phyloP scores from a whole-genome alignment of 2,797 vertebrate genomes.

The Crax fasciolata region DNA sequence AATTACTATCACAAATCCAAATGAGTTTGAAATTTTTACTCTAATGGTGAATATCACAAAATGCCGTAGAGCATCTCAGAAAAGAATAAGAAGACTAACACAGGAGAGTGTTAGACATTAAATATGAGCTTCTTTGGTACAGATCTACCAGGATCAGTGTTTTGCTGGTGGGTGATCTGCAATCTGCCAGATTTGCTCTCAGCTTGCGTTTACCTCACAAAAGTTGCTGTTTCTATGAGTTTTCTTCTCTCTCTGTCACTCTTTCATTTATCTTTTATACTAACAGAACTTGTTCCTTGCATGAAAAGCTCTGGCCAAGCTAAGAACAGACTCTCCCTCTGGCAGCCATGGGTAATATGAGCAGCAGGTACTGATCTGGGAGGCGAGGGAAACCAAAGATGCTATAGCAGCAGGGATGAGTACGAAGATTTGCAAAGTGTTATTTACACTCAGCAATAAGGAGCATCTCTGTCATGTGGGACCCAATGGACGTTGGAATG shows the following conservation, averaged over 20 bases:
- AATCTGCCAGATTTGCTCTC: rapidly evolving
- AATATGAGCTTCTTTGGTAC: rapidly evolving
- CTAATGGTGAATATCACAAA: neutral
- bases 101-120: neutral
- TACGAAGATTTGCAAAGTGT: neutral
- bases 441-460: neutral
- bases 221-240: rapidly evolving
- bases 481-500: neutral
- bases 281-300: neutral
- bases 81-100: neutral
- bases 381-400: constrained; percentile 37
- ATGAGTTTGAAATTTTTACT: neutral
- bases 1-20: neutral
- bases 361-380: neutral
- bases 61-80: neutral
- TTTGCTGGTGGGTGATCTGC: neutral
- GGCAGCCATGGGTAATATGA: neutral
- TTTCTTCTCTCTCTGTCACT: neutral
- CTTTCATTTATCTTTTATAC: neutral
- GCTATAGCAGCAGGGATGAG: neutral
- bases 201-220: neutral
- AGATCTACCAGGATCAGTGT: neutral
- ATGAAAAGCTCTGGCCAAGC: neutral
- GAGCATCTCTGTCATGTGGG: neutral
- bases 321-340: neutral